These are phyloP conservation scores for Oscheius sp. DNA, from an alignment of 1,140 invertebrate genomes.

Conservation along the genomic window DNA sequence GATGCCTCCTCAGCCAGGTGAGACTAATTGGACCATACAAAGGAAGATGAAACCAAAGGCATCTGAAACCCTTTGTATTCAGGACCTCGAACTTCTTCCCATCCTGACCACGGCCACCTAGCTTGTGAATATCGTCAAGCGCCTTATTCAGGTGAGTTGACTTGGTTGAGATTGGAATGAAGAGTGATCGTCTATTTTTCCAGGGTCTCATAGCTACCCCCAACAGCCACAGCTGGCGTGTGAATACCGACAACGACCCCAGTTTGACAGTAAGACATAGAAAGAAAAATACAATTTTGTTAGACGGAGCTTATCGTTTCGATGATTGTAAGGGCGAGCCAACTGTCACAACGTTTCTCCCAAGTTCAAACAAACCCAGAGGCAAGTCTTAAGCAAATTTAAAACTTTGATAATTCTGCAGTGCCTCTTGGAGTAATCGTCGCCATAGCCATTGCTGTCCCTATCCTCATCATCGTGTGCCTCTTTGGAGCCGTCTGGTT, in stretches of 20 bases:
- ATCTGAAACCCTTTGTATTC: not conserved
- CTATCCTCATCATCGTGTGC: constrained; percentile 28
- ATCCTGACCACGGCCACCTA: not conserved
- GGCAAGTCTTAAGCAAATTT: not conserved
- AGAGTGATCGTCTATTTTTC: not conserved
- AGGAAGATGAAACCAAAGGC: not conserved
- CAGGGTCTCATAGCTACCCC: not conserved
- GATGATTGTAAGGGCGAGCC: not conserved
- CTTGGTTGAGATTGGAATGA: not conserved
- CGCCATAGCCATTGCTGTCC: constrained; percentile 18
- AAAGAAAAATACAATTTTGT: not conserved
- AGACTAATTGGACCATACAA: not conserved
- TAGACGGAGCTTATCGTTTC: too few species aligned
- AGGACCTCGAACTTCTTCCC: not conserved
- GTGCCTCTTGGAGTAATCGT: constrained; percentile 27
- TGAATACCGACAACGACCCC: not conserved
- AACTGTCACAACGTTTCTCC: not conserved
- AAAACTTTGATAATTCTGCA: not conserved
- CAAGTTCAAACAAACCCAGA: not conserved
- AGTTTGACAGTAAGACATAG: not conserved
- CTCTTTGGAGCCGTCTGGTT: constrained; percentile 32
- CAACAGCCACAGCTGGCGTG: not conserved
- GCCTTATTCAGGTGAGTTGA: not conserved
- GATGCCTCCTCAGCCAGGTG: not conserved
- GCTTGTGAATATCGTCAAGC: not conserved